Evolutionary conservation across 2,797 vertebrate species (phyloP).

Genomic region (Falco concolor): DNA sequence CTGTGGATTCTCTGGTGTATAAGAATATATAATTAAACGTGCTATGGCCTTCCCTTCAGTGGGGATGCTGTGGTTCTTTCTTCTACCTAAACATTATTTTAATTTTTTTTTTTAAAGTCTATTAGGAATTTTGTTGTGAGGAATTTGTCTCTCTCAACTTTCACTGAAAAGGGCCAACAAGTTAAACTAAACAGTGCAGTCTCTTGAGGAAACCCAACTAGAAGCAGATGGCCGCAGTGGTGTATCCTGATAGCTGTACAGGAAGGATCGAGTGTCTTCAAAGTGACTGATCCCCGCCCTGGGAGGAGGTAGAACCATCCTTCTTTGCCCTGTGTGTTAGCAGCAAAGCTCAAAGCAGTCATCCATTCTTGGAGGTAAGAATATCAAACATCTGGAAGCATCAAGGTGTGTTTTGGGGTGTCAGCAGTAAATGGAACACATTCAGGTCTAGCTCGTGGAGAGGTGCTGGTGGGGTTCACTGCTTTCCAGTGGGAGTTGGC

Average conservation of each 20-base stretch:
- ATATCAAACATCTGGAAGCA: neutral
- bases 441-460: neutral
- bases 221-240: neutral
- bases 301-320: neutral
- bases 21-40: neutral
- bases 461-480: neutral
- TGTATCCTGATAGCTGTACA: neutral
- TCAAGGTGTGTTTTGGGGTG: neutral
- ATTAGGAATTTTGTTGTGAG: neutral
- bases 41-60: neutral
- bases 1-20: neutral
- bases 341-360: neutral
- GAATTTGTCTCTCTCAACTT: neutral
- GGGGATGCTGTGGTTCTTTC: neutral
- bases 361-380: neutral
- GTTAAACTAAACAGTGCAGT: neutral
- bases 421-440: rapidly evolving
- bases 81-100: neutral
- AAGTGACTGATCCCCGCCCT: neutral
- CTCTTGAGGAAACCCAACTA: neutral
- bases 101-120: neutral
- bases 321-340: rapidly evolving
- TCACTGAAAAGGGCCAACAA: neutral
- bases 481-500: neutral
- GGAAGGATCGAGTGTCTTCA: neutral